A percentile compares a stretch with the other conserved stretches of the same genome.
Conservation (phyloP, 2,113 vertebrate species). For the Misgurnus anguillicaudatus region DNA sequence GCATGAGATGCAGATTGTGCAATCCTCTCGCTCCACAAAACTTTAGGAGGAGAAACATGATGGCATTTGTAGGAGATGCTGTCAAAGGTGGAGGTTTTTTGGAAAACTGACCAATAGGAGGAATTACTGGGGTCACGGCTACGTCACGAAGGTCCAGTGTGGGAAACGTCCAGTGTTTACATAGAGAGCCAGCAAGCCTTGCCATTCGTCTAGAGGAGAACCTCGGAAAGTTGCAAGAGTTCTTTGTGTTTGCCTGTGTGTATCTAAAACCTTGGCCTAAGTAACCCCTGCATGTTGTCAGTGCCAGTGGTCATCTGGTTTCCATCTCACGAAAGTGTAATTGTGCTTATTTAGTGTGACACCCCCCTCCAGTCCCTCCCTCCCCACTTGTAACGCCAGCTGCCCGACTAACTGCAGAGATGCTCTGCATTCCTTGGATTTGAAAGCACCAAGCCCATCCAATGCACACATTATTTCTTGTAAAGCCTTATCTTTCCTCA, state of each 20-base stretch:
- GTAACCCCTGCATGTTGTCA: constrained; percentile 42
- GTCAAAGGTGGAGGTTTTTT: constrained; percentile 6
- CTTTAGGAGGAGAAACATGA: too few relatives aligned
- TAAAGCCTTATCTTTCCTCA: neutral
- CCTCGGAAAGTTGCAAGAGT: constrained; percentile 11
- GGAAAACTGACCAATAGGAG: neutral
- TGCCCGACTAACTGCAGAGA: constrained; percentile 53
- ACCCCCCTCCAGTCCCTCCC: constrained; percentile 26
- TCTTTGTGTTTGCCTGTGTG: constrained; percentile 34
- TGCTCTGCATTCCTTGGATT: constrained; percentile 56
- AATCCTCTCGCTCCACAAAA: too few relatives aligned
- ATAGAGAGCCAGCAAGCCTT: constrained; percentile 11
- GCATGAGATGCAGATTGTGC: too few relatives aligned
- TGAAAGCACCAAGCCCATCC: constrained; percentile 33
- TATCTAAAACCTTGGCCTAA: constrained; percentile 30
- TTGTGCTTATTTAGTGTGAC: constrained; percentile 55
- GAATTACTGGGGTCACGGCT: constrained; percentile 20
- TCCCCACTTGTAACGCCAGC: constrained; percentile 40
- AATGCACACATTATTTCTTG: neutral
- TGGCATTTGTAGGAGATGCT: neutral
- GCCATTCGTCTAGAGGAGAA: neutral
- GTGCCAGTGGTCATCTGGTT: constrained; percentile 59
- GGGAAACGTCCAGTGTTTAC: constrained; percentile 33
- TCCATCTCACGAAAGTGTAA: constrained; percentile 54
- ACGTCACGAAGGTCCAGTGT: constrained; percentile 14